Base-by-base conservation (phyloP, 2,888 invertebrate species). In the Selenia dentaria region DNA sequence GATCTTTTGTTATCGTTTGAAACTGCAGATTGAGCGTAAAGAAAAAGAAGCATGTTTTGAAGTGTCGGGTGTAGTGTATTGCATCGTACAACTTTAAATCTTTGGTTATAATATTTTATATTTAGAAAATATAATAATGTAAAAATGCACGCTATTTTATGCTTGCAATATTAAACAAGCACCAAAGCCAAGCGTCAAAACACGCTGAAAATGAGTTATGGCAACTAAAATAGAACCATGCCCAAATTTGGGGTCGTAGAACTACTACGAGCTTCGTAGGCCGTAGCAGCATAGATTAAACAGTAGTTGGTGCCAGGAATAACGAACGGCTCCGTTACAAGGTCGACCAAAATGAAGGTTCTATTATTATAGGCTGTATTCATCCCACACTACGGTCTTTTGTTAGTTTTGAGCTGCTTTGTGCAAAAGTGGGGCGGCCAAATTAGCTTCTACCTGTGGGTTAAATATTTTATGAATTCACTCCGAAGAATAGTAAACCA, bases 351-450 rank as follows among this genome's bases (percentile, higher is more conserved):
- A 68, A 67, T 64, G 51, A 62, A 64, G 51, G 51, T 56, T 58
- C 69, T 62, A 67, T 67, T 71, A 76, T 73, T 77, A 68, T 59
- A 70, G 66, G 59, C 62, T 67, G 61, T 71, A 78, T 79, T 71
- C 72, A 73, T 59, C 64, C 66, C 71, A 71, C 77, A 76, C 72
- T 74, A 74, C 46, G 50, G 51, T 34, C 76, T 76, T 74, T 84
- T 86, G 83, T 85, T 73, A 61, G 62, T 60, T 64, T 67, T 57
- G 43, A 46, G 41, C 56, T 8, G 67, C 76, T 78, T 86, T 87
- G 79, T 85, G 69, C 52, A 55, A 77, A 86, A 80, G 62, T 83
- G 69, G 78, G 75, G 62, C 79, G 67, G 52, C 59, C 65, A 71
- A 74, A 80, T 81, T 75, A 75, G 70, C 66, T 60, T 53, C 40